These are phyloP conservation scores for Cynodonichthys magdalenae DNA, from an alignment of 2,797 vertebrate genomes.

Conservation along the genomic window DNA sequence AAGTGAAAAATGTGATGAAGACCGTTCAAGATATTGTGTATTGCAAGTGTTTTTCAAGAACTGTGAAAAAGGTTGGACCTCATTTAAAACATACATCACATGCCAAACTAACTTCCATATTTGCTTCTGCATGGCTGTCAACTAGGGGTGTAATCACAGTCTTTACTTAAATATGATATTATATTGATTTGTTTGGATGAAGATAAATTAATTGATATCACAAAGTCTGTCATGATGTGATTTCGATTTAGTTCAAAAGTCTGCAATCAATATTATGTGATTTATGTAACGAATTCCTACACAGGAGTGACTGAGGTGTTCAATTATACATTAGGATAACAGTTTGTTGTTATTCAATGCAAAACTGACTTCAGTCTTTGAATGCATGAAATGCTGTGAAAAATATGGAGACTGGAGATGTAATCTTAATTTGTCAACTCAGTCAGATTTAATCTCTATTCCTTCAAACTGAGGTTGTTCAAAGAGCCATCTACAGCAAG, in stretches of 20 bases:
- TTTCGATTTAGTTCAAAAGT: too few relatives aligned
- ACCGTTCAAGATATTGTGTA: neutral
- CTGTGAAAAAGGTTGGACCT: neutral
- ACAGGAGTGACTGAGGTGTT: neutral
- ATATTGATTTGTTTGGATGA: too few relatives aligned
- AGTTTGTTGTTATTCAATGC: too few relatives aligned
- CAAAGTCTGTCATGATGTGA: too few relatives aligned
- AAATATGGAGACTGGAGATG: too few relatives aligned
- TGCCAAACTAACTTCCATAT: neutral
- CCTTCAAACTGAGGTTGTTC: neutral
- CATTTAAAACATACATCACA: neutral
- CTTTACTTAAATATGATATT: too few relatives aligned
- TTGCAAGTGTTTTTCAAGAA: neutral
- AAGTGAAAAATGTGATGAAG: neutral
- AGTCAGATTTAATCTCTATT: neutral
- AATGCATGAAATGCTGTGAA: too few relatives aligned
- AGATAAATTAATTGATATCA: too few relatives aligned
- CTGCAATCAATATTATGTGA: too few relatives aligned
- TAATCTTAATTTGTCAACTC: neutral
- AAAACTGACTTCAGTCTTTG: too few relatives aligned
- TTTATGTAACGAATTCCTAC: neutral
- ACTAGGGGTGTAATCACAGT: neutral
- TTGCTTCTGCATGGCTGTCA: neutral
- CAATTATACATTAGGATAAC: neutral
- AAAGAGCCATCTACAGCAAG: neutral